Conservation (phyloP, 2,888 invertebrate genomes). For the Catocala sponsa region DNA sequence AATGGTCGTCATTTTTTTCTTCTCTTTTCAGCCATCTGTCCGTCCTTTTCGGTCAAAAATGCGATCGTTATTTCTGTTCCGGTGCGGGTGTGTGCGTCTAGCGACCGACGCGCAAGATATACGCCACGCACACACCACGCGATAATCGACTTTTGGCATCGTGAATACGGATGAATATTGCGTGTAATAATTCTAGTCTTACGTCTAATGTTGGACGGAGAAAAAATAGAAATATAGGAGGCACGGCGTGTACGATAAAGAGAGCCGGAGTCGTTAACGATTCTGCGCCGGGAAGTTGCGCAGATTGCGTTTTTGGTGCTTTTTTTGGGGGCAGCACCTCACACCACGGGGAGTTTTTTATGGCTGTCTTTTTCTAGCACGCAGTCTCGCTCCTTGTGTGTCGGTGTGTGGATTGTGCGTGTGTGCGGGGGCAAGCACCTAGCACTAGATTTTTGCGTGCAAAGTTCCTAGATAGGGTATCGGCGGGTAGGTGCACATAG, state of each 20-base stretch:
- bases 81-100: slow-evolving; percentile 85
- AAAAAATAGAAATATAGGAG: slow-evolving; percentile 89
- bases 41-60: slow-evolving; percentile 88
- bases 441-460: slow-evolving; percentile 86
- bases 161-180: slow-evolving; percentile 51
- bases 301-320: slow-evolving; percentile 89
- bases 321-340: slow-evolving; percentile 88
- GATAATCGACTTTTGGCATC: slow-evolving; percentile 43
- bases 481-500: slow-evolving; percentile 67
- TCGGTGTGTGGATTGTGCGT: slow-evolving; percentile 57
- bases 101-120: slow-evolving; percentile 69
- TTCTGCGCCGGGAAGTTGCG: slow-evolving; percentile 89
- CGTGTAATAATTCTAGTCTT: slow-evolving; percentile 67
- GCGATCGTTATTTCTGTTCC: slow-evolving; percentile 89
- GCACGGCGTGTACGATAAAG: slow-evolving; percentile 86
- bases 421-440: slow-evolving; percentile 79
- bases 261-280: slow-evolving; percentile 88
- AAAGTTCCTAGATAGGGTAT: slow-evolving; percentile 83
- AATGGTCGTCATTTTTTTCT: slow-evolving; percentile 88
- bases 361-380: slow-evolving; percentile 85
- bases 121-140: slow-evolving; percentile 54
- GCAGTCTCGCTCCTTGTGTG: slow-evolving; percentile 75
- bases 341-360: slow-evolving; percentile 86
- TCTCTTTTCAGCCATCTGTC: slow-evolving; percentile 88
- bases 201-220: slow-evolving; percentile 82